Conservation (phyloP, 2,888 invertebrate species). For the Tenthredo mesomela region DNA sequence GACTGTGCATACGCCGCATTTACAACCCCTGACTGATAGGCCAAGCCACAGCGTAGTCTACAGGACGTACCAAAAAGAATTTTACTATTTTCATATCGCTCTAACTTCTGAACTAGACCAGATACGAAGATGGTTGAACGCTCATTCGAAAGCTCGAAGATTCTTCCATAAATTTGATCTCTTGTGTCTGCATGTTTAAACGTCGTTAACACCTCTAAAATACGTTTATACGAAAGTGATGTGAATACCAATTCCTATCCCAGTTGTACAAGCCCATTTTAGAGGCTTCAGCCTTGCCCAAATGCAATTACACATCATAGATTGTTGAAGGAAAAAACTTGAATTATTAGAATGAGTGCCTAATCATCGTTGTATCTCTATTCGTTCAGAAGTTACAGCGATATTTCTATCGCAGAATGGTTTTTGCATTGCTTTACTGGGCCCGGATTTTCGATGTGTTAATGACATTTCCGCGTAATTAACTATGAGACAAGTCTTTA, state of each 20-base stretch:
- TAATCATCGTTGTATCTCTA: background rate
- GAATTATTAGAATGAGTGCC: background rate
- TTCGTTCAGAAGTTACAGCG: background rate
- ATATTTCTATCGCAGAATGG: background rate
- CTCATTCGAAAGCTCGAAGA: background rate
- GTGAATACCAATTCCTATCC: no score
- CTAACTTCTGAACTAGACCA: background rate
- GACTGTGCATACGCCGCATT: conserved; percentile 11
- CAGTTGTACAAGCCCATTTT: no score
- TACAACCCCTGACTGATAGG: conserved; percentile 17
- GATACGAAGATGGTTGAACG: background rate
- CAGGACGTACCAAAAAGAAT: background rate
- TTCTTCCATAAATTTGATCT: background rate
- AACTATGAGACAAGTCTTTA: no score
- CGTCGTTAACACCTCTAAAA: background rate
- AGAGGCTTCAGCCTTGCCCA: background rate
- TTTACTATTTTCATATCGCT: background rate
- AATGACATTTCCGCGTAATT: background rate
- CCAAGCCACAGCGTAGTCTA: background rate
- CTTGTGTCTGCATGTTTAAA: background rate
- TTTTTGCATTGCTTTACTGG: background rate
- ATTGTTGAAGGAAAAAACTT: background rate
- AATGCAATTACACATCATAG: background rate
- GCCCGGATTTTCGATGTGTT: background rate
- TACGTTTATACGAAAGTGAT: background rate